phyloP scores from a whole-genome alignment of 2,797 vertebrate genomes.

The Sternarchorhynchus goeldii region DNA sequence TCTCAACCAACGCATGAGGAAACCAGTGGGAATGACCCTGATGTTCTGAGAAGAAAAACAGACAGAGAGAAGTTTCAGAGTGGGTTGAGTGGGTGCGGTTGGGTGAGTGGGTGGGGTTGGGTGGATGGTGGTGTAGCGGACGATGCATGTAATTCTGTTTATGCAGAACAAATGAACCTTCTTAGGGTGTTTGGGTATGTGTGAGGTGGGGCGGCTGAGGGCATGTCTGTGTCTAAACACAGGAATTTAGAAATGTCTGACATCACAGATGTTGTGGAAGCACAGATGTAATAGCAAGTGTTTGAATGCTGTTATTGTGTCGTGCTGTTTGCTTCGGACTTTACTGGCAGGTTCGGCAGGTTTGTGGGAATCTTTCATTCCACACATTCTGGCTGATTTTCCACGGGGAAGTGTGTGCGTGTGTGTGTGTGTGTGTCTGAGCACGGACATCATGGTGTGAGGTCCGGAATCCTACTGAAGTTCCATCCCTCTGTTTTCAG shows the following conservation, averaged over 20 bases:
- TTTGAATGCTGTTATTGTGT: slow-evolving; percentile 6
- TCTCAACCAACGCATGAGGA: slow-evolving; percentile 50
- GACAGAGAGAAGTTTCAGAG: not conserved
- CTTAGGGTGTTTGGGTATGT: slow-evolving; percentile 1
- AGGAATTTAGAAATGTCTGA: slow-evolving; percentile 5
- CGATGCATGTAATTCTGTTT: slow-evolving; percentile 40
- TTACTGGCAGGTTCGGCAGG: not conserved
- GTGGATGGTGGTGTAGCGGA: not conserved
- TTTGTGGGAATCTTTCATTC: slow-evolving; percentile 5
- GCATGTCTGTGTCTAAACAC: slow-evolving; percentile 29
- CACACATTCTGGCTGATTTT: not conserved
- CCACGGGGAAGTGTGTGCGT: not conserved
- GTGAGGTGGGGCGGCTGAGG: slow-evolving; percentile 11
- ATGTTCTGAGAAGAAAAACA: slow-evolving; percentile 66
- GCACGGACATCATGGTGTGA: not conserved
- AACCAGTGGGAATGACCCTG: slow-evolving; percentile 67
- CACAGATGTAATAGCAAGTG: not conserved
- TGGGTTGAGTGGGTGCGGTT: not conserved
- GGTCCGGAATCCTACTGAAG: not conserved
- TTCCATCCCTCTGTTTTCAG: slow-evolving; percentile 1
- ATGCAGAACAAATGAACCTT: slow-evolving; percentile 15
- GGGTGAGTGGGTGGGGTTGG: slow-evolving; percentile 3
- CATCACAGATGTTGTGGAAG: not conserved
- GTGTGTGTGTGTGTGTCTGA: not conserved
- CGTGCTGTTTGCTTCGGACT: not conserved